Conservation (phyloP, 2,113 vertebrate species). For the Chionomys nivalis region DNA sequence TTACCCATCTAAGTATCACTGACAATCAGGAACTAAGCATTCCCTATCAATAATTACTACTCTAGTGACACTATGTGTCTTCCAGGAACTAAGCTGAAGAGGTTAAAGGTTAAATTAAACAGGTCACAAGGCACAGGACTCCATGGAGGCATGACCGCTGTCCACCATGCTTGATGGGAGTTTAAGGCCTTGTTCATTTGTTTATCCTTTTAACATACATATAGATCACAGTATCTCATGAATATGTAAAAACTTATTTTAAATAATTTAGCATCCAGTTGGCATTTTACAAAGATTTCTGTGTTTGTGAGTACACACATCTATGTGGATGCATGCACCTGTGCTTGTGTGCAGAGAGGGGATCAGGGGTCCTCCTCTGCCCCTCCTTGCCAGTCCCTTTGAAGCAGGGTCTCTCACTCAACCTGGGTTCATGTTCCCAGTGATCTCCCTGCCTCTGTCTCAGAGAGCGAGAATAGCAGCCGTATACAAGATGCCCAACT, state of each 20-base stretch:
- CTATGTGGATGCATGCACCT: background rate
- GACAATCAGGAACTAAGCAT: background rate
- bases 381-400: background rate
- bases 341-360: background rate
- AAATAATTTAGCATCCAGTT: background rate
- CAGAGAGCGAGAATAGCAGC: background rate
- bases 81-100: background rate
- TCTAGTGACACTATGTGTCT: background rate
- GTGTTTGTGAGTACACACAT: too few species aligned
- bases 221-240: background rate
- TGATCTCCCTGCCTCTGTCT: too few species aligned
- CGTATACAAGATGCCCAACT: background rate
- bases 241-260: background rate
- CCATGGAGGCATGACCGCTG: background rate
- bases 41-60: background rate
- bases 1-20: background rate
- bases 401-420: background rate
- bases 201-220: background rate
- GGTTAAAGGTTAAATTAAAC: background rate
- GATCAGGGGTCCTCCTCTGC: background rate
- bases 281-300: background rate
- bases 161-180: too few species aligned
- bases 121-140: background rate
- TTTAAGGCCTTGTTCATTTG: background rate
- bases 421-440: background rate